These are phyloP conservation scores for Thalassophryne amazonica DNA, from an alignment of 2,797 vertebrate species.

Conservation along the genomic window DNA sequence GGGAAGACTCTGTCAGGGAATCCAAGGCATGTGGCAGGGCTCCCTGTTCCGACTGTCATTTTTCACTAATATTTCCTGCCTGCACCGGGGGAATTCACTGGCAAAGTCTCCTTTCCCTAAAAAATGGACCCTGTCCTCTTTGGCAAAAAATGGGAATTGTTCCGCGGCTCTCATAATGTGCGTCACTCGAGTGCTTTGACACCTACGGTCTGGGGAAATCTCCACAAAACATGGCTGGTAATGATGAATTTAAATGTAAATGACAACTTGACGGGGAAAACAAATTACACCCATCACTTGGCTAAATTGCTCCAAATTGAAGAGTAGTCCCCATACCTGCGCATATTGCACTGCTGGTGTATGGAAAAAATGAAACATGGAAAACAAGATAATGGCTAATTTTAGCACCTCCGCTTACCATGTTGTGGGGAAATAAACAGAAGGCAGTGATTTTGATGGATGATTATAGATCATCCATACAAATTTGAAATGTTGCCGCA, in stretches of 20 bases:
- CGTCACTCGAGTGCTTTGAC: conserved; percentile 41
- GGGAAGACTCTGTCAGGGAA: neutral
- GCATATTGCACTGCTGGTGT: conserved; percentile 40
- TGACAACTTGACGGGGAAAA: conserved; percentile 57
- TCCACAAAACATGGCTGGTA: conserved; percentile 54
- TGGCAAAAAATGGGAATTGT: conserved; percentile 22
- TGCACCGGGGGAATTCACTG: neutral
- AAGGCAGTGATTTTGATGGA: conserved; percentile 15
- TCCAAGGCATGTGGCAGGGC: neutral
- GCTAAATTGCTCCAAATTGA: conserved; percentile 68
- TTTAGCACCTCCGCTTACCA: conserved; percentile 20
- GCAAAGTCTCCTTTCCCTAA: neutral
- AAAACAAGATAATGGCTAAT: conserved; percentile 56
- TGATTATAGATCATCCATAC: conserved; percentile 20
- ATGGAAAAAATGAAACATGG: conserved; percentile 38
- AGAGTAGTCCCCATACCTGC: conserved; percentile 54
- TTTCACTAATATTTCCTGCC: neutral
- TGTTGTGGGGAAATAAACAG: conserved; percentile 30
- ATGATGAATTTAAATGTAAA: conserved; percentile 76
- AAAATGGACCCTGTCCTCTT: conserved; percentile 1
- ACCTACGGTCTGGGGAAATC: conserved; percentile 65
- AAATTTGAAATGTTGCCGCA: conserved; percentile 12
- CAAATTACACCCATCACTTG: conserved; percentile 70
- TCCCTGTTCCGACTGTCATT: neutral
- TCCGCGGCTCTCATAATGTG: conserved; percentile 23